Evolutionary conservation across 1,140 invertebrate genomes (phyloP), one percentile per base, ranked within the genome.

Genomic region (Ceratitis capitata): DNA sequence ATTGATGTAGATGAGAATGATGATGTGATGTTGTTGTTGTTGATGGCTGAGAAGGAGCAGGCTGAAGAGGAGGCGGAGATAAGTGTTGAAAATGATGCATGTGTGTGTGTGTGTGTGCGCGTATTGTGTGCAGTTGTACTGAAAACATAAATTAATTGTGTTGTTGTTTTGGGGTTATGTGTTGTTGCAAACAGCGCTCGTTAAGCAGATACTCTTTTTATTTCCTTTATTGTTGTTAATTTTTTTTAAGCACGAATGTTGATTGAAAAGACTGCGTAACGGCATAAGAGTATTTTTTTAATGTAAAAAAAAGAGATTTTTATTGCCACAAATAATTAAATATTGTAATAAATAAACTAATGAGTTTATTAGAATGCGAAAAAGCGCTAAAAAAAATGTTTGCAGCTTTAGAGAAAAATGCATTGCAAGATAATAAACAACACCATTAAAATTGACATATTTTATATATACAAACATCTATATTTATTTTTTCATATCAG

Each of bases 401-500:
- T 78, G 69, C 69, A 23, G 32, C 12, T 78, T 78, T 45, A 23
- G 39, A 45, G 69, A 47, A 78, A 78, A 10, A 26, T 19, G 3
- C n/a, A 69, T 19, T 26, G 14, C 42, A 58, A 23, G 3, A 16
- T n/a, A n/a, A n/a, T n/a, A 14, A 69, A 16, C 35, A 39, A 39
- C 16, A 19, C 42, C n/a, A 14, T 69, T n/a, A 69, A n/a, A n/a
- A 39, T 45, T 78, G 35, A 39, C n/a, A 74, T 39, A 47, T 78
- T 47, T 78, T 78, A 47, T 45, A 74, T 69, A 69, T 35, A 49
- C n/a, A n/a, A n/a, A 53, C 16, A 53, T 19, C 14, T 61, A 78
- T 45, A 78, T 78, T 45, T 78, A 78, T 78, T 78, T 78, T 61
- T 78, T 47, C 32, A 78, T 23, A 74, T n/a, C 6, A 78, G 6